These are phyloP conservation scores for Anolis sagrei DNA, from an alignment of 2,113 vertebrate species.

Conservation along the genomic window DNA sequence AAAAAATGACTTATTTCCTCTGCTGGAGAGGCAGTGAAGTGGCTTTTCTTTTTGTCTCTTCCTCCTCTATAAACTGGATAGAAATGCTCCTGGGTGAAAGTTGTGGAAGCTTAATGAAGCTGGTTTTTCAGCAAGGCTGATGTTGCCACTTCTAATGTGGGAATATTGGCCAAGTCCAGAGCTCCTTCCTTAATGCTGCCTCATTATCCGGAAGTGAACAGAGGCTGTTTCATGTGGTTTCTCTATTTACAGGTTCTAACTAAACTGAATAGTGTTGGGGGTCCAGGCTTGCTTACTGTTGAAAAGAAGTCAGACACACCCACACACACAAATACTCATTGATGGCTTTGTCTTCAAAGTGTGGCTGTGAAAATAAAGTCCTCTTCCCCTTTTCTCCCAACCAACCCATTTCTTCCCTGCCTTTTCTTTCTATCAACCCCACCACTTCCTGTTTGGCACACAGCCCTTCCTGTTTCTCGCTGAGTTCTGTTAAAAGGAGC, in stretches of 20 bases:
- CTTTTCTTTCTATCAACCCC: constrained; percentile 6
- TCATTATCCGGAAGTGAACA: not conserved
- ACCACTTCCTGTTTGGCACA: constrained; percentile 29
- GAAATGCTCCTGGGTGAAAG: too few relatives aligned
- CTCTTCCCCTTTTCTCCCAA: not conserved
- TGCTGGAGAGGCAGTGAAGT: too few relatives aligned
- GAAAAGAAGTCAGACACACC: not conserved
- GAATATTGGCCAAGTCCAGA: not conserved
- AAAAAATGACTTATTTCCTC: too few relatives aligned
- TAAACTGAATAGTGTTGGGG: too few relatives aligned
- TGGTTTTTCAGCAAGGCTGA: not conserved
- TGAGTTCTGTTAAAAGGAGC: constrained; percentile 6
- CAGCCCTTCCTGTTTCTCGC: constrained; percentile 38
- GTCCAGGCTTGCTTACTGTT: not conserved
- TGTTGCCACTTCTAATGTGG: not conserved
- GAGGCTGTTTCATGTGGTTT: not conserved
- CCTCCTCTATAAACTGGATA: too few relatives aligned
- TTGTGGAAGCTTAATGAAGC: not conserved
- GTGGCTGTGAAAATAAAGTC: not conserved
- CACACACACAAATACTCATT: too few relatives aligned
- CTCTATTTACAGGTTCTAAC: not conserved
- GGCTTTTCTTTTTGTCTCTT: too few relatives aligned
- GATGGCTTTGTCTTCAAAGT: not conserved
- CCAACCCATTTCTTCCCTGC: not conserved
- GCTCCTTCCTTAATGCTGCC: not conserved